A percentile compares a stretch with the other conserved stretches of the same genome.
phyloP scores from a whole-genome alignment of 2,888 invertebrate genomes.

The Aphrophora alni region DNA sequence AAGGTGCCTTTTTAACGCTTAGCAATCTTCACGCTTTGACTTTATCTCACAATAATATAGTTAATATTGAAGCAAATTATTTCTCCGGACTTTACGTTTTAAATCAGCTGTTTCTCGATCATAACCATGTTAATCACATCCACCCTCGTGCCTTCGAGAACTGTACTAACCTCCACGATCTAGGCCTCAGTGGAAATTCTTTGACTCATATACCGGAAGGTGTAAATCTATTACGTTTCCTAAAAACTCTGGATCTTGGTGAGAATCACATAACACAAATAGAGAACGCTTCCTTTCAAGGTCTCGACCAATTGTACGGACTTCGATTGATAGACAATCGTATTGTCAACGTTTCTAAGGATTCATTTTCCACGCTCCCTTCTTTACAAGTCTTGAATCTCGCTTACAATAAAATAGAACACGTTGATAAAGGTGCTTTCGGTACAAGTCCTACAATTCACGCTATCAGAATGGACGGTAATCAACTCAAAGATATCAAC shows the following conservation, averaged over 20 bases:
- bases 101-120: constrained; percentile 83
- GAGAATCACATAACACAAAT: constrained; percentile 89
- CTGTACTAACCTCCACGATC: constrained; percentile 85
- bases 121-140: constrained; percentile 79
- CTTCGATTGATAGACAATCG: constrained; percentile 89
- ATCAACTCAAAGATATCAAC: constrained; percentile 87
- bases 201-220: constrained; percentile 82
- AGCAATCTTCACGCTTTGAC: constrained; percentile 90
- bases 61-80: constrained; percentile 78
- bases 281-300: constrained; percentile 82
- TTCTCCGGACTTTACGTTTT: constrained; percentile 85
- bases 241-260: constrained; percentile 89
- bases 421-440: constrained; percentile 84
- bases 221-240: constrained; percentile 77
- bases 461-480: constrained; percentile 86
- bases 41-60: constrained; percentile 84
- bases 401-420: constrained; percentile 87
- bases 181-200: constrained; percentile 87
- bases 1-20: constrained; percentile 84
- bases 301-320: constrained; percentile 85
- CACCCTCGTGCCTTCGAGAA: constrained; percentile 85
- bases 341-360: constrained; percentile 81
- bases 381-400: constrained; percentile 86
- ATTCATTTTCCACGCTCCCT: constrained; percentile 86
- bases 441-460: constrained; percentile 81